These are phyloP conservation scores for Streptopelia turtur DNA, from an alignment of 2,797 vertebrate species.

Conservation along the genomic window DNA sequence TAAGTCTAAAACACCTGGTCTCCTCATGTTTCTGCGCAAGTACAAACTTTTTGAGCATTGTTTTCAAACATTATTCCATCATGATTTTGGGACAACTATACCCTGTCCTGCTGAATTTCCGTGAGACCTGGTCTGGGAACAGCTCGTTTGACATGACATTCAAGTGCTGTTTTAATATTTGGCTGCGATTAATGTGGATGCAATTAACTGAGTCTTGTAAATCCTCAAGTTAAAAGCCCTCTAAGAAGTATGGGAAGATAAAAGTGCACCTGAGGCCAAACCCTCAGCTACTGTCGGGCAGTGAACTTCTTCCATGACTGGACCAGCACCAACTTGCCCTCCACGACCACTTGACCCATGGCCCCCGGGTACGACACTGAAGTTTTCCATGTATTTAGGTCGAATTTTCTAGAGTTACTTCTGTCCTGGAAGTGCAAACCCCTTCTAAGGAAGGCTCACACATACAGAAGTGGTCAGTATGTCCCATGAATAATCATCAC, in stretches of 20 bases:
- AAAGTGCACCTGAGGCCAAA: background rate
- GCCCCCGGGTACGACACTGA: background rate
- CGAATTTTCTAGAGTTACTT: background rate
- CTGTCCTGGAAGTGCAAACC: background rate
- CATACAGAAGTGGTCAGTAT: background rate
- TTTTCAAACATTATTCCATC: background rate
- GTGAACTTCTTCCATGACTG: background rate
- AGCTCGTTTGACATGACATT: background rate
- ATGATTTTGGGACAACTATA: background rate
- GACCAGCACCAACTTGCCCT: background rate
- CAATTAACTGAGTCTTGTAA: conserved; percentile 51
- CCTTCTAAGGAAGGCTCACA: background rate
- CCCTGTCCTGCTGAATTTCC: background rate
- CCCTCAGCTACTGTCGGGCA: background rate
- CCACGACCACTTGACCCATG: accelerated
- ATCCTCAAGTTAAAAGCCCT: conserved; percentile 15
- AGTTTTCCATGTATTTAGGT: background rate
- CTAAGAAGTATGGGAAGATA: conserved; percentile 22
- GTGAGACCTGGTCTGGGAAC: background rate
- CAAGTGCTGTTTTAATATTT: conserved; percentile 5
- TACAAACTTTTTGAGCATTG: background rate
- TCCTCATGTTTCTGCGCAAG: background rate
- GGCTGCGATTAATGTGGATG: background rate
- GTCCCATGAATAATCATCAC: background rate
- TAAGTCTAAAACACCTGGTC: background rate